These are phyloP conservation scores for Rhodeus uyekii DNA, from an alignment of 2,797 vertebrate species.

Conservation along the genomic window DNA sequence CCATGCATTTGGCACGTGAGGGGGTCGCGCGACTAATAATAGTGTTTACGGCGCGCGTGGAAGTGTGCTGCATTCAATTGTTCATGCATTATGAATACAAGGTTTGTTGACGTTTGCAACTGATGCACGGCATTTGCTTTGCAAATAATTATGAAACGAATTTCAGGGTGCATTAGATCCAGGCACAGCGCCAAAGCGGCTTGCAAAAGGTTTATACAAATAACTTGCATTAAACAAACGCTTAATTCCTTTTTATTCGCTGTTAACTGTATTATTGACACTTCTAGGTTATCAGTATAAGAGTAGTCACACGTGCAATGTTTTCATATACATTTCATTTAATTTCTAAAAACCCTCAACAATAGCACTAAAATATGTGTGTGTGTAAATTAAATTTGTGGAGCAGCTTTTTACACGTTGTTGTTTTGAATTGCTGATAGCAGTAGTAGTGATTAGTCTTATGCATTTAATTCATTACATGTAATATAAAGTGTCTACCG, in stretches of 20 bases:
- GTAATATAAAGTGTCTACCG: not conserved
- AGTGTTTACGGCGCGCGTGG: constrained; percentile 10
- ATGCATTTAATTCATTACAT: not conserved
- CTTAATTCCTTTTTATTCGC: not conserved
- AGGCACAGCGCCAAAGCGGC: constrained; percentile 5
- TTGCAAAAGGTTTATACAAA: not conserved
- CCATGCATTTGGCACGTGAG: constrained; percentile 11
- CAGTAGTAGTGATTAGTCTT: not conserved
- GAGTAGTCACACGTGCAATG: not conserved
- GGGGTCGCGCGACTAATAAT: not conserved
- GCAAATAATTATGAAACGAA: constrained; percentile 5
- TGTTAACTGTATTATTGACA: not conserved
- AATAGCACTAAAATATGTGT: not conserved
- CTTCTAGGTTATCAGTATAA: not conserved
- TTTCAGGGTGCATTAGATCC: constrained; percentile 15
- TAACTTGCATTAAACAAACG: constrained; percentile 10
- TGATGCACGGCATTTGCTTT: not conserved
- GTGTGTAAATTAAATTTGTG: not conserved
- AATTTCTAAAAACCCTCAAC: not conserved
- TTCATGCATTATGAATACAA: not conserved
- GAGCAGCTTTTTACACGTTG: not conserved
- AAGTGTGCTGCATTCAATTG: constrained; percentile 20
- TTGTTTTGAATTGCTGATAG: not conserved
- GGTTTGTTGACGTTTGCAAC: constrained; percentile 6
- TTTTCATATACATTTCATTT: not conserved